Evolutionary conservation across 2,797 vertebrate species (phyloP), one percentile per base, ranked within the genome.

Genomic region (Micromesistius poutassou): DNA sequence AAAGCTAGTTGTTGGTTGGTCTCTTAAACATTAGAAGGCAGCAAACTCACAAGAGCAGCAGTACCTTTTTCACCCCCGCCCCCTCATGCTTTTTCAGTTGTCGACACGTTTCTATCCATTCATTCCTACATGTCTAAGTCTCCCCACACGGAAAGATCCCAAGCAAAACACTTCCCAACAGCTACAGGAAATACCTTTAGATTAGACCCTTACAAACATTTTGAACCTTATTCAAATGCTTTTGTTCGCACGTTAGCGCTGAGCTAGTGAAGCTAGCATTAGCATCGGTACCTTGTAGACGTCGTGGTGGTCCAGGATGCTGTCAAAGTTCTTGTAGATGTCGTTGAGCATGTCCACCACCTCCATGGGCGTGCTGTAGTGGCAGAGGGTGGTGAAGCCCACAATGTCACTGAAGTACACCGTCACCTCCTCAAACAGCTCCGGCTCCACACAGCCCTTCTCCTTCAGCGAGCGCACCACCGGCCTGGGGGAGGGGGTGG

Each of bases 381-480:
- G 97, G 93, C 98, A 99, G 77, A 99, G 94, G 0, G 97, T 99
- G 74, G 98, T 99, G 92, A 99, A 99, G 40, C 97, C 96, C 76
- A 99, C 97, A 14, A 99, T 99, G 91, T 99, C 98, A 30, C 98
- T 99, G 93, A 99, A 99, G 86, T 99, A 99, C 85, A 99, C 94
- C 25, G 96, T 98, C 79, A 98, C 98, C 91, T 97, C 96, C 85
- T 99, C 96, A 77, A 97, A 99, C 22, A 98, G 91, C 88, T 99
- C 98, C 0, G 98, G 96, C 83, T 98, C 94, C 88, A 99, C 97
- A 1, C 87, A 80, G 28, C 97, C 97, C 1, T 96, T 97, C 88
- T 97, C 97, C 92, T 99, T 99, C 91, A 99, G 93, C 0, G 97
- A 98, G 36, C 95, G 96, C 62, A 99, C 97, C 87, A 98, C 98